These are phyloP conservation scores for Tragopan temminckii DNA, from an alignment of 2,797 vertebrate genomes.

Conservation along the genomic window DNA sequence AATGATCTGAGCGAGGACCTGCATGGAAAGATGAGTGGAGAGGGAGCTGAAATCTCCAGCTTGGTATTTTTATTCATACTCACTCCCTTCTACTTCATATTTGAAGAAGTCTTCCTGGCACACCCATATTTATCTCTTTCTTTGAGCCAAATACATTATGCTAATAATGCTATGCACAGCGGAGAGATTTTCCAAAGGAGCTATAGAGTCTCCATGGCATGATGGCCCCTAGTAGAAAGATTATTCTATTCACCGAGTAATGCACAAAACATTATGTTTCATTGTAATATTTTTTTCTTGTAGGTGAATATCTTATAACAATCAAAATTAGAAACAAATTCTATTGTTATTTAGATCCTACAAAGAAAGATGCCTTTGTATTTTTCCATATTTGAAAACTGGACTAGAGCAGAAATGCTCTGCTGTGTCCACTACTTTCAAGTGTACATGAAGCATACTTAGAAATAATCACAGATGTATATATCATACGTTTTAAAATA, in stretches of 20 bases:
- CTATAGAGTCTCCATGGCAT: not conserved
- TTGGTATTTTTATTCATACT: not conserved
- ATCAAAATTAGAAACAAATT: constrained; percentile 33
- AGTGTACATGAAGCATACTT: not conserved
- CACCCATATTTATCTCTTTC: constrained; percentile 21
- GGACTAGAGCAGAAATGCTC: not conserved
- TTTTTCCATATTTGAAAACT: not conserved
- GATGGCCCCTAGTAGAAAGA: not conserved
- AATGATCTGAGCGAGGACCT: not conserved
- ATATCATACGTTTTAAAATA: not conserved
- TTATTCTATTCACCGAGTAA: not conserved
- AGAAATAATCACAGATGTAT: not conserved
- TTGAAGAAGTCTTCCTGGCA: not conserved
- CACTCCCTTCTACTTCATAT: not conserved
- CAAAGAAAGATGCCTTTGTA: not conserved
- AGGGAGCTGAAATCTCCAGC: not conserved
- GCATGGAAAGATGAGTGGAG: not conserved
- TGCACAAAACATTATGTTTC: not conserved
- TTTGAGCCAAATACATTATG: not conserved
- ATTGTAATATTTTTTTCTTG: constrained; percentile 20
- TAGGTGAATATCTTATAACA: constrained; percentile 19
- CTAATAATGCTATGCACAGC: not conserved
- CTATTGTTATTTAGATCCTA: not conserved
- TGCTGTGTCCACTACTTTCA: not conserved
- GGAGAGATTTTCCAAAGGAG: not conserved